Base-by-base conservation (phyloP, 2,797 vertebrate genomes). In the Urophycis tenuis region DNA sequence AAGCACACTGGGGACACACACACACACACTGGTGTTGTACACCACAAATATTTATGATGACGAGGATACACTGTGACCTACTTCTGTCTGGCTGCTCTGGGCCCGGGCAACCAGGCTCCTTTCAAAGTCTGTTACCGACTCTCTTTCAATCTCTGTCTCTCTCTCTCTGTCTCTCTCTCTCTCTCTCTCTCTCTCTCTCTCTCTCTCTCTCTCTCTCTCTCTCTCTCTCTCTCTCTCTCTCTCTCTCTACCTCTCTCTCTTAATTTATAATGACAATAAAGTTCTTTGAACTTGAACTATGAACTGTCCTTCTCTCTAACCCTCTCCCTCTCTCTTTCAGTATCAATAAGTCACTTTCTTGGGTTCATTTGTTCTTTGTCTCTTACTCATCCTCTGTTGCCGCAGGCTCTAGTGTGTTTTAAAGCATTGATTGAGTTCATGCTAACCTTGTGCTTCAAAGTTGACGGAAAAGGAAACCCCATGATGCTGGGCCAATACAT, bases 21-120 rank as follows among this genome's bases (percentile, higher is more conserved):
- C n/a, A n/a, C n/a, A n/a, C n/a, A n/a, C n/a, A n/a, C 76, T 0
- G 1, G 35, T 78, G 81, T 76, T 41, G 75, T 60, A 76, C 82
- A 86, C 90, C 10, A 29, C 35, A 29, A 39, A 83, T 87, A 89
- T 90, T 90, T 87, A 88, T 89, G 85, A 91, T 87, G 85, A 87
- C 67, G 76, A 78, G 77, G 29, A 70, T 34, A 67, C 78, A 67
- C n/a, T 31, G 5, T 87, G 88, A 80, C 85, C 89, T 89, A 88
- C 80, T 89, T 92, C 84, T 86, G 82, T 75, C 75, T 79, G 80
- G 83, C 72, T 85, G 78, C 87, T 85, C 72, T 74, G 77, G 82
- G 83, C 75, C 77, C 79, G 78, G 74, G 32, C 71, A 39, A 22
- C 2, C 60, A 67, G 60, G 29, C 60, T 60, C 53, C 25, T 69